These are phyloP conservation scores for Caenorhabditis latens DNA, from an alignment of 1,140 invertebrate species.

Conservation along the genomic window DNA sequence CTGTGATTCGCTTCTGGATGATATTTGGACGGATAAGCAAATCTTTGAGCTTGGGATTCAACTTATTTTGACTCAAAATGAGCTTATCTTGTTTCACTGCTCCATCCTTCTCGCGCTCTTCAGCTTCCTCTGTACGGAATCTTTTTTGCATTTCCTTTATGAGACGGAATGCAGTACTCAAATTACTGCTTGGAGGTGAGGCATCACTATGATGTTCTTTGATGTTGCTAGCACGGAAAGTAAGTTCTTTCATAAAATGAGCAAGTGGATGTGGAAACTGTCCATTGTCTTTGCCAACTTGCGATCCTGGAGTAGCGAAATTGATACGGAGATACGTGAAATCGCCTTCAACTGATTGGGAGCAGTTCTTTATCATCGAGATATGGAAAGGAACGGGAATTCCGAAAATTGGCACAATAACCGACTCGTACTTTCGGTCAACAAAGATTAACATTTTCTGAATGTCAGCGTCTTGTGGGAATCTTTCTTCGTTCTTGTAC, in stretches of 20 bases:
- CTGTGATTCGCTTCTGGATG: constrained; percentile 95
- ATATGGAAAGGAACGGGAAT: constrained; percentile 97
- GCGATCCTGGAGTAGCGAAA: constrained; percentile 94
- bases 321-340: constrained; percentile 98
- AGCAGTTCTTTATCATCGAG: constrained; percentile 88
- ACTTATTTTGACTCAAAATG: constrained; percentile 91
- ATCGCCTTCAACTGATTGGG: constrained; percentile 88
- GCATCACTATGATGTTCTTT: constrained; percentile 80
- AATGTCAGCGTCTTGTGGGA: constrained; percentile 93
- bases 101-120: constrained; percentile 95
- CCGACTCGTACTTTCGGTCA: constrained; percentile 79
- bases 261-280: constrained; percentile 93
- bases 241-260: constrained; percentile 97
- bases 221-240: constrained; percentile 89
- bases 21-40: constrained; percentile 98
- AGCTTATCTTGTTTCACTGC: constrained; percentile 98
- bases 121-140: constrained; percentile 96
- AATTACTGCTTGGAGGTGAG: constrained; percentile 91
- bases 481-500: constrained; percentile 90
- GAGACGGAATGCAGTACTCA: constrained; percentile 94
- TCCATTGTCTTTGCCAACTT: constrained; percentile 89
- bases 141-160: constrained; percentile 99
- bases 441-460: constrained; percentile 95
- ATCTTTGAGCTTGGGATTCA: constrained; percentile 98
- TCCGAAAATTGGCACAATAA: constrained; percentile 95